These are phyloP conservation scores for Protophormia terraenovae DNA, from an alignment of 2,888 invertebrate species.

Conservation along the genomic window DNA sequence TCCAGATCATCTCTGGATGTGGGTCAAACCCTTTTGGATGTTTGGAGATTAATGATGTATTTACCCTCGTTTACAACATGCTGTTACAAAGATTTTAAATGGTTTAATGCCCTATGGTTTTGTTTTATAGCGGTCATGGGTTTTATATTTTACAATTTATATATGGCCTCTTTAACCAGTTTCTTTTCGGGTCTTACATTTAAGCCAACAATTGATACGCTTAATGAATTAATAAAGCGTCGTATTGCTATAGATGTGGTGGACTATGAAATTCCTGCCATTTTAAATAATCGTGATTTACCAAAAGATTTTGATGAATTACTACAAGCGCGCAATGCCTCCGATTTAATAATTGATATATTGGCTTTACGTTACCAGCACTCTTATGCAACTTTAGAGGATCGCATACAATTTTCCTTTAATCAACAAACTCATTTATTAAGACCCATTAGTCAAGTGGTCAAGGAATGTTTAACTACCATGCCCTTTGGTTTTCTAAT, in stretches of 20 bases:
- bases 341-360: conserved; percentile 52
- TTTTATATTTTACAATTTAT: conserved; percentile 73
- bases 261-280: conserved; percentile 70
- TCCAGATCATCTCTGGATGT: conserved; percentile 46
- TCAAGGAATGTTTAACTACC: conserved; percentile 70
- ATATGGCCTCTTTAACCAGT: conserved; percentile 73
- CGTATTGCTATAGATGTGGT: conserved; percentile 68
- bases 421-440: conserved; percentile 70
- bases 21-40: conserved; percentile 65
- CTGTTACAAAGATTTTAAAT: conserved; percentile 33
- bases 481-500: conserved; percentile 71
- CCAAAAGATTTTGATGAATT: conserved; percentile 67
- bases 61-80: conserved; percentile 57
- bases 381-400: conserved; percentile 69
- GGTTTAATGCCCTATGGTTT: conserved; percentile 60
- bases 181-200: conserved; percentile 72
- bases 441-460: conserved; percentile 69
- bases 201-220: conserved; percentile 65
- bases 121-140: conserved; percentile 68
- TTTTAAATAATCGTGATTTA: conserved; percentile 70
- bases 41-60: conserved; percentile 69
- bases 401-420: conserved; percentile 71
- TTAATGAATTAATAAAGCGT: conserved; percentile 66
- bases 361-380: conserved; percentile 31
- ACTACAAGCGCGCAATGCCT: conserved; percentile 61